Evolutionary conservation across 2,888 invertebrate species (phyloP).

Genomic region (Hirtodrosophila histrioides): DNA sequence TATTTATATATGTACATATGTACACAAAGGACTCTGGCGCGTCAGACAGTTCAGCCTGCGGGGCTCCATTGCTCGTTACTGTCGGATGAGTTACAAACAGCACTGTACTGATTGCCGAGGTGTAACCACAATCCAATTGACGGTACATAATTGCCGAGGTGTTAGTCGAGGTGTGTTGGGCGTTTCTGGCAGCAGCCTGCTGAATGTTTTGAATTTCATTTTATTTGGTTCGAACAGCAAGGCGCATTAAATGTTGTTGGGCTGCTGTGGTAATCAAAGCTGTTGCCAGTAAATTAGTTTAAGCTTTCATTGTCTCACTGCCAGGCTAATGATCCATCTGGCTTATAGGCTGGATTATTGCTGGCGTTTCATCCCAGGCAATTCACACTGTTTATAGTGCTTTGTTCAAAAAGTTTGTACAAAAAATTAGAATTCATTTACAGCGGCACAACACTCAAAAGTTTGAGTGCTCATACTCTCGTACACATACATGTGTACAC

Average conservation of each 20-base stretch:
- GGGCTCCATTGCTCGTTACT: conserved; percentile 7
- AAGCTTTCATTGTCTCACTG: conserved; percentile 17
- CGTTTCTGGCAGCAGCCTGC: conserved; percentile 7
- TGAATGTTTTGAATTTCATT: too few species aligned
- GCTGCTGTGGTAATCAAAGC: conserved; percentile 2
- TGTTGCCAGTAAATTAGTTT: conserved; percentile 7
- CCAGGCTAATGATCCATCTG: neutral
- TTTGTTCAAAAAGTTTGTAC: conserved; percentile 60
- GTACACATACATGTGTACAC: conserved; percentile 3
- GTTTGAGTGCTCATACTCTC: conserved; percentile 23
- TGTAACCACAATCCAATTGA: conserved; percentile 60
- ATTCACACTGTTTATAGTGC: conserved; percentile 35
- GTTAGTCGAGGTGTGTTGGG: conserved; percentile 28
- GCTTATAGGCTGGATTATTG: conserved; percentile 14
- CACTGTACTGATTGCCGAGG: conserved; percentile 32
- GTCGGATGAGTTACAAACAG: conserved; percentile 34
- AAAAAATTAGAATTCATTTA: conserved; percentile 77
- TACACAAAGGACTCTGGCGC: neutral
- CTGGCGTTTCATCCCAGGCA: conserved; percentile 11
- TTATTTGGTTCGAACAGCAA: neutral
- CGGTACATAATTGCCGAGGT: conserved; percentile 54
- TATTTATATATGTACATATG: conserved; percentile 1
- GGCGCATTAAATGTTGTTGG: conserved; percentile 3
- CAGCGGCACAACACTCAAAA: conserved; percentile 58
- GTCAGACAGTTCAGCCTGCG: conserved; percentile 7